Base-by-base conservation (phyloP, 2,113 vertebrate genomes). In the Cochlearius cochlearius region DNA sequence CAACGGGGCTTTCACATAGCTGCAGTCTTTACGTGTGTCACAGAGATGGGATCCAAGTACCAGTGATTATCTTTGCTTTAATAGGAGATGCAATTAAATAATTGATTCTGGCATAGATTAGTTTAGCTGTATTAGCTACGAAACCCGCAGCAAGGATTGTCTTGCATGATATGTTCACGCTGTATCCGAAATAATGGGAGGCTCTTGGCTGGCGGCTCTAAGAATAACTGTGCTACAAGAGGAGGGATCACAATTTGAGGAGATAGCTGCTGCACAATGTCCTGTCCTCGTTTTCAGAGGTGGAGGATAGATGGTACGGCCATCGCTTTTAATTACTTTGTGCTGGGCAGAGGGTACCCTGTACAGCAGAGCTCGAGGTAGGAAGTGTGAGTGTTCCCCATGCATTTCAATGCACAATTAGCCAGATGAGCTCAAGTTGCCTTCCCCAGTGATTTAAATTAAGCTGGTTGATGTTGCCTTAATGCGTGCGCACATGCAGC, bases 121-220 rank as follows among this genome's bases (percentile, higher is more conserved):
- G 22, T 91, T 94, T 86, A 88, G 55, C 69, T 2, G 2, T 81
- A 71, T 78, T 87, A 85, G 25, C 83, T 84, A 88, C 49, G 74
- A 96, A 92, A 95, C 79, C 88, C 86, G 79, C 92, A 93, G 82
- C 75, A 56, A 90, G 83, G 75, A 47, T 80, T 97, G 92, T 86
- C 96, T 81, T 62, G 76, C 66, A 12, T 64, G 88, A 80, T 95
- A 55, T 68, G 60, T 72, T 90, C 76, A 74, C 78, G 64, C 83
- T 67, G n/a, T 47, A 94, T 73, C 69, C 1, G 32, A 89, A 89
- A 72, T 95, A 95, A 94, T 60, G 72, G 79, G 56, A 92, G 26
- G 67, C 38, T 93, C 32, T 79, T 82, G 85, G 85, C 93, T 90
- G 92, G 82, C 92, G 88, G 75, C 82, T 92, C 72, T 74, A 55